Conservation (phyloP, 2,797 vertebrate genomes). For the Eulemur coronatus region DNA sequence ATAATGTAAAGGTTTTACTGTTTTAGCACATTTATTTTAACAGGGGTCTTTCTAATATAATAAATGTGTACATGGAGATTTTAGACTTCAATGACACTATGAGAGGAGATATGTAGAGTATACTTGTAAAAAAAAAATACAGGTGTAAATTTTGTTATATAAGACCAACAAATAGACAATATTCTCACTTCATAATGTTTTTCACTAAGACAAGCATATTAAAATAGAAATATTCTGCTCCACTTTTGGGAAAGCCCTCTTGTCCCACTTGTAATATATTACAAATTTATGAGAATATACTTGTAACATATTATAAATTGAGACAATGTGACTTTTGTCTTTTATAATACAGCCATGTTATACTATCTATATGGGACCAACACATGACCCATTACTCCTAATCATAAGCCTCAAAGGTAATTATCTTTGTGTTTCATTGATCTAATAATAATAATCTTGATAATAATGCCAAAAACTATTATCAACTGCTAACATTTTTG, state of each 20-base stretch:
- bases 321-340: not conserved
- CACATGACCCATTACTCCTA: not conserved
- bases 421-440: not conserved
- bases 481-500: not conserved
- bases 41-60: not conserved
- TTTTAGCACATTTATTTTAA: not conserved
- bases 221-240: not conserved
- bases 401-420: not conserved
- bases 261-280: not conserved
- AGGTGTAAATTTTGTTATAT: not conserved
- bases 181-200: not conserved
- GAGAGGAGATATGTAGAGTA: not conserved
- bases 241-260: not conserved
- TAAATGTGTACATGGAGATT: not conserved
- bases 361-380: not conserved
- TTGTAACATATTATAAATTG: not conserved
- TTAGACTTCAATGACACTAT: not conserved
- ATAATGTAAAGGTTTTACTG: not conserved
- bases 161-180: not conserved
- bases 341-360: not conserved
- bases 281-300: not conserved
- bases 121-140: not conserved
- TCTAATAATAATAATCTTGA: not conserved
- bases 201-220: not conserved
- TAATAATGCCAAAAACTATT: not conserved